Evolutionary conservation across 2,113 vertebrate genomes (phyloP).

Genomic region (Otus sunia): DNA sequence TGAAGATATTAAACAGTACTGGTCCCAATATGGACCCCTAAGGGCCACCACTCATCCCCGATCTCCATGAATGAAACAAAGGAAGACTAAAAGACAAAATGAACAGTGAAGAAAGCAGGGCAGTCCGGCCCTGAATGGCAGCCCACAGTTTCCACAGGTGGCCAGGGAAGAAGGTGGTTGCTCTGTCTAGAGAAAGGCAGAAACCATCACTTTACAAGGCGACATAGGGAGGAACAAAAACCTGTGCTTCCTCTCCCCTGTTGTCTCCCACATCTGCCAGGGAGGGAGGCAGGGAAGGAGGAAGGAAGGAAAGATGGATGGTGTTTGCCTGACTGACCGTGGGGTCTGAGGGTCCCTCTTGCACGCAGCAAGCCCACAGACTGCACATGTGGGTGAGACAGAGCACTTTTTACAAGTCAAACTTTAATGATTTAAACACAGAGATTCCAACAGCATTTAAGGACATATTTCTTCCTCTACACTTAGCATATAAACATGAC

Average conservation of each 20-base stretch:
- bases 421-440: not conserved
- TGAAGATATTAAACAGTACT: not conserved
- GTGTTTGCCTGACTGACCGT: fast-evolving
- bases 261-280: not conserved
- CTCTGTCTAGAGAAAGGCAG: not conserved
- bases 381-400: fast-evolving
- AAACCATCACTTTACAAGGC: fast-evolving
- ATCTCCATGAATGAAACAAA: not conserved
- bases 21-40: not conserved
- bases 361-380: fast-evolving
- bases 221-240: not conserved
- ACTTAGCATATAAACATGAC: not conserved
- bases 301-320: no score
- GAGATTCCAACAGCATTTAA: not conserved
- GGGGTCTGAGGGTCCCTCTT: not conserved
- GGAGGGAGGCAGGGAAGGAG: not conserved
- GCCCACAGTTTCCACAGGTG: fast-evolving
- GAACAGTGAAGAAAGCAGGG: fast-evolving
- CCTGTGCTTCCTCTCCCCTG: not conserved
- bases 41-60: not conserved
- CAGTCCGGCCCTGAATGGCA: not conserved
- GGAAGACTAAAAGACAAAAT: not conserved
- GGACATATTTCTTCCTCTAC: not conserved
- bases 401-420: not conserved
- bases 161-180: not conserved